Evolutionary conservation across 2,113 vertebrate species (phyloP).

Genomic region (Paratilapia polleni): DNA sequence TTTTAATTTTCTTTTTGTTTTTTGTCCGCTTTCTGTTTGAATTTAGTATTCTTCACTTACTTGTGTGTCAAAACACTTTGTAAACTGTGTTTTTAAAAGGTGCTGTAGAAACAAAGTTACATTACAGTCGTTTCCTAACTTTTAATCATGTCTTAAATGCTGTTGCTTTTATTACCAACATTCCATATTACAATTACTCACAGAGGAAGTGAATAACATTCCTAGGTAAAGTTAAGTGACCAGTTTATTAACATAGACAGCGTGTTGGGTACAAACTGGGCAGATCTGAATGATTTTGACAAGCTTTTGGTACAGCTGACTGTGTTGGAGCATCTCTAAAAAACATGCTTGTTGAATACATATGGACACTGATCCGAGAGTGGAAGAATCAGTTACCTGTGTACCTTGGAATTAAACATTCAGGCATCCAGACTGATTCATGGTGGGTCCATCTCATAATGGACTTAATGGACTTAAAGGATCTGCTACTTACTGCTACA

Average conservation of each 20-base stretch:
- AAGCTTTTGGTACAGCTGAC: no score
- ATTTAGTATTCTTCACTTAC: not conserved
- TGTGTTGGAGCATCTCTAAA: no score
- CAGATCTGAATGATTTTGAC: no score
- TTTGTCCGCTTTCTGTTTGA: no score
- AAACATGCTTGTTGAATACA: no score
- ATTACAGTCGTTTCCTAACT: not conserved
- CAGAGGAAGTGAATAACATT: not conserved
- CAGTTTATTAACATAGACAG: no score
- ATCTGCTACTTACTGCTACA: not conserved
- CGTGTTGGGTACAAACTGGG: no score
- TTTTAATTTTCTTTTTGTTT: not conserved
- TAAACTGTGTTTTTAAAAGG: no score
- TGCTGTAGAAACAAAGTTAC: not conserved
- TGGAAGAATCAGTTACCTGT: no score
- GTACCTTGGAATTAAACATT: no score
- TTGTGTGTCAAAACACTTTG: not conserved
- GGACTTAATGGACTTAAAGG: not conserved
- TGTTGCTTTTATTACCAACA: not conserved
- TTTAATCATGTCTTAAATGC: not conserved
- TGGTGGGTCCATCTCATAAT: not conserved
- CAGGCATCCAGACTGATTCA: not conserved
- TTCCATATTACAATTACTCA: not conserved
- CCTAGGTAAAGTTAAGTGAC: no score
- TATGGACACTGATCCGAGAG: no score